These are phyloP conservation scores for Tanypteryx hageni DNA, from an alignment of 2,888 invertebrate species.

Conservation along the genomic window DNA sequence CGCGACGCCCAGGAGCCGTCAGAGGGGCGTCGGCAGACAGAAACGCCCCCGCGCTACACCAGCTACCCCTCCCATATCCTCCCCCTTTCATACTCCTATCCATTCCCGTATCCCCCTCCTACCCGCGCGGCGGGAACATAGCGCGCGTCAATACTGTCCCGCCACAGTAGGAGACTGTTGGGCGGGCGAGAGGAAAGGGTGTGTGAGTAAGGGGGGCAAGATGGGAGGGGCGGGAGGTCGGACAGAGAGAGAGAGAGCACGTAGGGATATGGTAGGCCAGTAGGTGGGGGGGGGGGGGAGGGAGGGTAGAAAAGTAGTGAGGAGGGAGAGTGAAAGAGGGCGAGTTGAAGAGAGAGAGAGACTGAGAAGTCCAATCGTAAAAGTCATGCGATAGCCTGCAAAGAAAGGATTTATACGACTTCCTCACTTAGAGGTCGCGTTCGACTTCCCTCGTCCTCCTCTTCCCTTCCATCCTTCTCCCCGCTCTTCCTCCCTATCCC, in stretches of 20 bases:
- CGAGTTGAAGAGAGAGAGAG: background rate
- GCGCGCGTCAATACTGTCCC: constrained; percentile 60
- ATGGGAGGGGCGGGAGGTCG: background rate
- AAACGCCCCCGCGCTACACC: background rate
- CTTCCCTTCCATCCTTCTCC: background rate
- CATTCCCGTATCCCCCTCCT: background rate
- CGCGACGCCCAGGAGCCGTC: constrained; percentile 63
- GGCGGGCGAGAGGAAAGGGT: background rate
- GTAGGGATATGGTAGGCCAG: background rate
- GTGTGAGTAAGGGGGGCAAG: background rate
- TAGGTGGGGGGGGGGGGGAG: background rate
- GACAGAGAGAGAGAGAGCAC: background rate
- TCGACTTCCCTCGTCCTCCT: constrained; percentile 31
- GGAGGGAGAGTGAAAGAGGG: background rate
- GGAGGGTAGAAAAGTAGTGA: background rate
- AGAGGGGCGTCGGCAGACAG: constrained; percentile 58
- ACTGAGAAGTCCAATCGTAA: constrained; percentile 53
- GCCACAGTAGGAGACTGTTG: constrained; percentile 34
- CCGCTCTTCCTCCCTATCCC: background rate
- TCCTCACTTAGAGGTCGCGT: constrained; percentile 64
- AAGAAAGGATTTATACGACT: constrained; percentile 63
- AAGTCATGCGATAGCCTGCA: constrained; percentile 63
- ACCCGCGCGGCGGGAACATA: constrained; percentile 45
- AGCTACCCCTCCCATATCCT: background rate
- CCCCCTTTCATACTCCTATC: background rate